Evolutionary conservation across 2,113 vertebrate species (phyloP), one percentile per base, ranked within the genome.

Genomic region (Pica pica): DNA sequence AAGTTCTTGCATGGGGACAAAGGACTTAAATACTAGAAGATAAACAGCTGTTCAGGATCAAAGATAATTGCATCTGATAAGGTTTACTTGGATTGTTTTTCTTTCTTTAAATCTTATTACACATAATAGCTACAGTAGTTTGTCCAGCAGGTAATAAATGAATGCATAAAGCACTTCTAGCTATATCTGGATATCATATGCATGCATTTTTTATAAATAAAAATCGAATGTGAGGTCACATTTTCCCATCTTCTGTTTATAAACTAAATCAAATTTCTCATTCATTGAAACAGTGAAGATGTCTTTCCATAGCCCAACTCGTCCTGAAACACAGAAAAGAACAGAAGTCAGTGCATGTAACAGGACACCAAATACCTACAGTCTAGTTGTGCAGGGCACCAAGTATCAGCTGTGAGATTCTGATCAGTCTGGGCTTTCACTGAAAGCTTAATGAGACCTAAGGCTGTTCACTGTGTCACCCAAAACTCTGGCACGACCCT

Each of bases 211-310:
- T 98, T 99, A 99, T 96, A 99, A 98, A 95, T 97, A 97, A 97
- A 99, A 99, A 97, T 99, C 99, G 80, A 99, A 99, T 18, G 96
- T 98, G 91, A 99, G 98, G 97, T 99, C 98, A 22, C 98, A 99
- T 97, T 99, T 99, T 80, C 98, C 99, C 99, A 99, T 99, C 98
- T 99, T 99, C 98, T 99, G 99, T 94, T 99, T 98, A 92, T 99
- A 99, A 78, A 99, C 98, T 10, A 98, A 92, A 64, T 99, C 99
- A 74, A 99, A 99, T 98, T 99, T 99, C 90, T 99, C 99, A 16
- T 99, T 99, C 99, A 99, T 99, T 49, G 99, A 99, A 87, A 99
- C 99, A n/a, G 99, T 99, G 98, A 99, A 99, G 98, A 99, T 98
- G 94, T 99, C 99, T 96, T 99, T 99, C 99, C 99, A 99, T 55